Evolutionary conservation across 2,113 vertebrate genomes (phyloP).

Genomic region (Saguinus midas): DNA sequence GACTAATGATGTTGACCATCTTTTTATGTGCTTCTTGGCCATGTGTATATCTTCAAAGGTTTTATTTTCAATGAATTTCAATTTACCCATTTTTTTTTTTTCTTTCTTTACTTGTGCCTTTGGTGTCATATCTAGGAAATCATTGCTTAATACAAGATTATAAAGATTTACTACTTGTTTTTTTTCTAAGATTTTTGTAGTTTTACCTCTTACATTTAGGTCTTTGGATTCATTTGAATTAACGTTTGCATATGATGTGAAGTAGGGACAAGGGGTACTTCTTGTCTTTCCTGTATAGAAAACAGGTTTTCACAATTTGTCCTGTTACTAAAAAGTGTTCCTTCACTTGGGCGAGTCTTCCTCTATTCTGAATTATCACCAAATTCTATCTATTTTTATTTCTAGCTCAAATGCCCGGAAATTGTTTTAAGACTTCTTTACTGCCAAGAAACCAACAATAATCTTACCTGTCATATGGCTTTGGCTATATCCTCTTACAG

Average conservation of each 20-base stretch:
- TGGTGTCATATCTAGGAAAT: background rate
- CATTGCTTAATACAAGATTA: background rate
- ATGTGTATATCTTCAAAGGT: background rate
- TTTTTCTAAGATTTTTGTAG: background rate
- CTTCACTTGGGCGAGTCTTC: background rate
- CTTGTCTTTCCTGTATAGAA: background rate
- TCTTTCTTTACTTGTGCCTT: background rate
- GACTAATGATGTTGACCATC: background rate
- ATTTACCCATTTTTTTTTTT: background rate
- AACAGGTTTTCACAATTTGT: background rate
- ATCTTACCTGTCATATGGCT: background rate
- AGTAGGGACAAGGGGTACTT: background rate
- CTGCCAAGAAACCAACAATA: background rate
- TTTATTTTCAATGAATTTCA: background rate
- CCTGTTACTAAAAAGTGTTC: background rate
- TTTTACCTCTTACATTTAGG: slow-evolving; percentile 7
- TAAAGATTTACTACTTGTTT: background rate
- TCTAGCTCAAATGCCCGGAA: background rate
- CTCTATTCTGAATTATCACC: background rate
- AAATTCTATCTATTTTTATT: background rate
- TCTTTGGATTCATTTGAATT: background rate
- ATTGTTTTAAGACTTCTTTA: background rate
- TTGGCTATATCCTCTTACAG: background rate
- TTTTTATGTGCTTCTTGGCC: background rate
- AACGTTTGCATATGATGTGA: background rate